These are phyloP conservation scores for Mormyrus lacerda DNA, from an alignment of 2,113 vertebrate genomes.

Conservation along the genomic window DNA sequence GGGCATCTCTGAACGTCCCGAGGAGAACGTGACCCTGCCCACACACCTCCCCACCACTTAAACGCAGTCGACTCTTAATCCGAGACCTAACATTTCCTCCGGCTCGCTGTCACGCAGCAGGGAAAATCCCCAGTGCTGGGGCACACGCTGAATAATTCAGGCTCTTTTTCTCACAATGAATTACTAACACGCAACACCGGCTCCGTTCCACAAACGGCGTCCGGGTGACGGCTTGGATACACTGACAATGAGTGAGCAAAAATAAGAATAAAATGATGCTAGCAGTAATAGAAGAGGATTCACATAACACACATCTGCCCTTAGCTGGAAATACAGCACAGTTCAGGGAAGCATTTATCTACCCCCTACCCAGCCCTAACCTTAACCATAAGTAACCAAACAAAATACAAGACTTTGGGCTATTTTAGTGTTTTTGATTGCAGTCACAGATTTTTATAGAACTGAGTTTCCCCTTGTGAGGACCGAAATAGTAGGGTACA, in stretches of 20 bases:
- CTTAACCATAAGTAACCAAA: no score
- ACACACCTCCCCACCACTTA: neutral
- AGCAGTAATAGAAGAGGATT: neutral
- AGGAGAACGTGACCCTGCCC: neutral
- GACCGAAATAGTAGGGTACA: no score
- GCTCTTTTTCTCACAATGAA: conserved; percentile 12
- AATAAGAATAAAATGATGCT: neutral
- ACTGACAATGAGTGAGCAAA: neutral
- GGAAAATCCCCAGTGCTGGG: neutral
- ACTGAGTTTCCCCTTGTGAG: no score
- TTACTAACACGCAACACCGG: neutral
- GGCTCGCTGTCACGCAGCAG: neutral
- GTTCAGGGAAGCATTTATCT: neutral
- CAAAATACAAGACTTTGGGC: no score
- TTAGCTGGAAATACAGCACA: neutral
- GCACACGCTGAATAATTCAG: neutral
- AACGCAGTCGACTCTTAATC: neutral
- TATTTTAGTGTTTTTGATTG: no score
- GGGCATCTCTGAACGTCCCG: neutral
- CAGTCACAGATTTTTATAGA: no score
- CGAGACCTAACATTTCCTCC: neutral
- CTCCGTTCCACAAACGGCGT: neutral
- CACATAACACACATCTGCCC: neutral
- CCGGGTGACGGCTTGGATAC: neutral
- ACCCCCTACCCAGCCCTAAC: no score